Evolutionary conservation across 2,113 vertebrate genomes (phyloP).

Genomic region (Sprattus sprattus): DNA sequence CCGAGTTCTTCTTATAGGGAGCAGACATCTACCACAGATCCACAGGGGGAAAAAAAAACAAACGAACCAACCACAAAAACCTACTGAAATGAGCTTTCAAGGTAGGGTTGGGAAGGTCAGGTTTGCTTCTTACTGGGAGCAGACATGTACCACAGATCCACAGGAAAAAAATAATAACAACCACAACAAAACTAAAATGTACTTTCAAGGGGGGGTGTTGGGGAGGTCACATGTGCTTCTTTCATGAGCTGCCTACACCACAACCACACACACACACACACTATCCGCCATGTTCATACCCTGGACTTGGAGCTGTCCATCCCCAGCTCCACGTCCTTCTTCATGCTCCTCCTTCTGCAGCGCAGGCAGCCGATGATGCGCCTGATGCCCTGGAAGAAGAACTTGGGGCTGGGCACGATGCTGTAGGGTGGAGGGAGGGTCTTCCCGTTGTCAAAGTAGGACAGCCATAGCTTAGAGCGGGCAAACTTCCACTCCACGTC

Average conservation of each 20-base stretch:
- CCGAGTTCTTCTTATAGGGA: no score
- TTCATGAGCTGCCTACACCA: background rate
- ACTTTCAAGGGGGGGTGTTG: background rate
- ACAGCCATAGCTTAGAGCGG: conserved; percentile 86
- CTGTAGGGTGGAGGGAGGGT: conserved; percentile 87
- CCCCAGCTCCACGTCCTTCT: conserved; percentile 82
- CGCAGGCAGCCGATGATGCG: conserved; percentile 74
- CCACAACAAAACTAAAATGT: background rate
- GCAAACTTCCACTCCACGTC: conserved; percentile 91
- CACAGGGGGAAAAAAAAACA: no score
- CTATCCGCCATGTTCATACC: conserved; percentile 61
- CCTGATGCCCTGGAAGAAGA: conserved; percentile 80
- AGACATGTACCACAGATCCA: no score
- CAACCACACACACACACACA: background rate
- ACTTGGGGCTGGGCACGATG: conserved; percentile 86
- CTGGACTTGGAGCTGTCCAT: conserved; percentile 84
- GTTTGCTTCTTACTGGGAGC: no score
- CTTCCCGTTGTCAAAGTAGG: conserved; percentile 86
- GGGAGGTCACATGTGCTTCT: no score
- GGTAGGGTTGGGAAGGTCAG: no score
- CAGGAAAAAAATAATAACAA: background rate
- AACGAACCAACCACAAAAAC: no score
- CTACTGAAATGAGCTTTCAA: no score
- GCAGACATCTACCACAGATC: no score
- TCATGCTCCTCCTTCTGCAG: conserved; percentile 74